These are phyloP conservation scores for Sebastes aleutianus DNA, from an alignment of 2,797 vertebrate genomes.

Conservation along the genomic window DNA sequence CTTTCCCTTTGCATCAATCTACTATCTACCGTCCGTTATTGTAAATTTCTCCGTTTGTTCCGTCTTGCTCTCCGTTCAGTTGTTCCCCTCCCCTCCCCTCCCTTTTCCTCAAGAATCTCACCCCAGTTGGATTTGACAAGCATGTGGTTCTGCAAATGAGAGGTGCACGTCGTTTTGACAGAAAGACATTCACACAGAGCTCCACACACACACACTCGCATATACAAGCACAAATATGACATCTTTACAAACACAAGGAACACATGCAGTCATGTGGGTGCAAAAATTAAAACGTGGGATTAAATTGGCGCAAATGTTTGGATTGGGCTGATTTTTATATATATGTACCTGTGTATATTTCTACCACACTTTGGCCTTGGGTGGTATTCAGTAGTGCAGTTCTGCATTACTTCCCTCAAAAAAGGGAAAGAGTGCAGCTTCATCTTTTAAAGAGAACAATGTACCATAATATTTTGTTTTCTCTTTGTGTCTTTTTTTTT, in stretches of 20 bases:
- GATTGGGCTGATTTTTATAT: conserved; percentile 80
- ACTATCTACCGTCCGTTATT: conserved; percentile 76
- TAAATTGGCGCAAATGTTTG: conserved; percentile 64
- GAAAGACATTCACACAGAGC: conserved; percentile 63
- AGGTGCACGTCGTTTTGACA: conserved; percentile 67
- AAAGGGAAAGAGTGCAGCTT: conserved; percentile 61
- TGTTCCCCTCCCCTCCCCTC: background rate
- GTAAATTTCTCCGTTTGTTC: conserved; percentile 64
- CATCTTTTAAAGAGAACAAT: conserved; percentile 82
- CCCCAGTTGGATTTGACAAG: conserved; percentile 64
- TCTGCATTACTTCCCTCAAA: conserved; percentile 61
- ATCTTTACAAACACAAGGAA: conserved; percentile 57
- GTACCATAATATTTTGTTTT: conserved; percentile 70
- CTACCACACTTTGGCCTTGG: conserved; percentile 80
- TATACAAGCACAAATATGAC: conserved; percentile 82
- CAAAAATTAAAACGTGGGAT: conserved; percentile 59
- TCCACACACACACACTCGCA: conserved; percentile 66
- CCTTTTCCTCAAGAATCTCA: conserved; percentile 31
- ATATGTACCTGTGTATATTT: conserved; percentile 82
- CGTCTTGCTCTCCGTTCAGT: conserved; percentile 57
- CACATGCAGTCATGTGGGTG: conserved; percentile 57
- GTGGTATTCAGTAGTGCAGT: conserved; percentile 73
- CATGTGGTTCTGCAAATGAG: conserved; percentile 63
- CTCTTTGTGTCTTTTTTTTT: conserved; percentile 35
- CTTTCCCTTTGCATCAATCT: conserved; percentile 54